phyloP scores from a whole-genome alignment of 2,797 vertebrate genomes.

The Enteromius mattozi region DNA sequence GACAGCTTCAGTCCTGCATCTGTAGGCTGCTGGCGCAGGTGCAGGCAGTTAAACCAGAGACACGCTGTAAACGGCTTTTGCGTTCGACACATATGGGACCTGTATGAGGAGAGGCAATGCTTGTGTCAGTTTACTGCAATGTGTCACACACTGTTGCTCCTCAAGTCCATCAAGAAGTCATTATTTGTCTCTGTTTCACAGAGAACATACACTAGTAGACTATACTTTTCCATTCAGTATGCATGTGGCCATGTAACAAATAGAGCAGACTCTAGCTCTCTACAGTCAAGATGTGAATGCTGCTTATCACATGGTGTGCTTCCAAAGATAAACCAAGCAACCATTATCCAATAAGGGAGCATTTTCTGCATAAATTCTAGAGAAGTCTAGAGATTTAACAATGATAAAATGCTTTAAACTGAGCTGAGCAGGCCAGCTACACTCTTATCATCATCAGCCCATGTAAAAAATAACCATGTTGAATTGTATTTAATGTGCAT shows the following conservation, averaged over 20 bases:
- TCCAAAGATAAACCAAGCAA: conserved; percentile 78
- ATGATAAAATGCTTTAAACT: neutral
- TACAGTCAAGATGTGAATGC: conserved; percentile 69
- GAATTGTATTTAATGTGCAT: neutral
- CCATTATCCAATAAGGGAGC: neutral
- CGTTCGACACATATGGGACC: conserved; percentile 47
- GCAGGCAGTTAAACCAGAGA: conserved; percentile 61
- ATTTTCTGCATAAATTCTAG: neutral
- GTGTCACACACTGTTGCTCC: conserved; percentile 37
- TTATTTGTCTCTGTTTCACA: conserved; percentile 2
- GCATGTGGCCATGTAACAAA: neutral
- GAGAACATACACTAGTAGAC: neutral
- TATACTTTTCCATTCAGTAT: neutral
- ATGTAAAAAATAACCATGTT: neutral
- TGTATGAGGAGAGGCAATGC: conserved; percentile 44
- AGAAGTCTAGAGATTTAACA: neutral
- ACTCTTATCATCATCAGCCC: neutral
- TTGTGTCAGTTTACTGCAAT: conserved; percentile 46
- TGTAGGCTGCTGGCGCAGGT: conserved; percentile 57
- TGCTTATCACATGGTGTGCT: conserved; percentile 76
- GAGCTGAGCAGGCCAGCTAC: neutral
- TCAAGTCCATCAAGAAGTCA: conserved; percentile 26
- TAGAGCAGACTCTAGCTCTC: neutral
- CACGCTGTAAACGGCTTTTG: conserved; percentile 51
- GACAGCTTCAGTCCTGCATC: conserved; percentile 36